These are phyloP conservation scores for Callopanchax toddi DNA, from an alignment of 2,113 vertebrate genomes.

Conservation along the genomic window DNA sequence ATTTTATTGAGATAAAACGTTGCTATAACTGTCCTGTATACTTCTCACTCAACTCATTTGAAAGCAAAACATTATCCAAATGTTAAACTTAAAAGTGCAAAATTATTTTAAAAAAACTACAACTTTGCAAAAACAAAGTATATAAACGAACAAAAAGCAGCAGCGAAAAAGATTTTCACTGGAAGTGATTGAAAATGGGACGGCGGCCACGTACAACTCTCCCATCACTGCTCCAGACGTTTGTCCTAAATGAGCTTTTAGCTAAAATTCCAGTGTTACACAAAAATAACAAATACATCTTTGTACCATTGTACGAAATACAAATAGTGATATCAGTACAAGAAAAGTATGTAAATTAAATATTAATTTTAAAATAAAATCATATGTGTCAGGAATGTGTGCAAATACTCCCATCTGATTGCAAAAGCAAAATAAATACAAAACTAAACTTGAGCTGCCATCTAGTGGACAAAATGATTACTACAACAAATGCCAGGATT, in stretches of 20 bases:
- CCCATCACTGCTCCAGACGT: neutral
- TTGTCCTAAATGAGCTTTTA: neutral
- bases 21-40: slow-evolving; percentile 23
- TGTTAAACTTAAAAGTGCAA: slow-evolving; percentile 23
- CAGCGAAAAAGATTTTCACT: neutral
- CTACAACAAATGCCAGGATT: neutral
- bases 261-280: slow-evolving; percentile 7
- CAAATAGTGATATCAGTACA: neutral
- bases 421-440: neutral
- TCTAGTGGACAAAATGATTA: slow-evolving; percentile 47
- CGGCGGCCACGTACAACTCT: neutral
- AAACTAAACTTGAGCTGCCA: slow-evolving; percentile 10
- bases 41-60: slow-evolving; percentile 1
- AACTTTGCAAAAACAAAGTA: slow-evolving; percentile 44
- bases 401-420: neutral
- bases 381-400: neutral
- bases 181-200: slow-evolving; percentile 6
- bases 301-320: neutral
- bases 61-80: slow-evolving; percentile 25
- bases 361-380: neutral
- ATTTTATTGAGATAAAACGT: slow-evolving; percentile 55
- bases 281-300: neutral
- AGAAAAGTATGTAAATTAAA: neutral
- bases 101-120: no score
- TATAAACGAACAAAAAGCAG: slow-evolving; percentile 35